Percentiles rank a stretch among this genome's conserved stretches.
Conservation (phyloP, 2,113 vertebrate species). For the Dicaeum eximium region DNA sequence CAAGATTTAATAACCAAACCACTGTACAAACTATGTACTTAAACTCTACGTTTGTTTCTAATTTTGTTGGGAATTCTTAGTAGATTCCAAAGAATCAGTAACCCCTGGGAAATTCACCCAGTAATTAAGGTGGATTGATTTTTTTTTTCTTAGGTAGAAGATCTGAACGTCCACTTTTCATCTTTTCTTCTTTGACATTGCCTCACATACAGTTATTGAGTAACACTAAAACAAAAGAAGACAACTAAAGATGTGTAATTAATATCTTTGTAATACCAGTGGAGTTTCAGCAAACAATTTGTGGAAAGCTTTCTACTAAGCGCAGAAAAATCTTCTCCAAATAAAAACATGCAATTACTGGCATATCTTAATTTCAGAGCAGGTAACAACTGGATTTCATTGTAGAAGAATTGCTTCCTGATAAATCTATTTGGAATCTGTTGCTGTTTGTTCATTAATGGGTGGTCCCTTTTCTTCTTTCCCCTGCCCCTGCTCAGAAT, state of each 20-base stretch:
- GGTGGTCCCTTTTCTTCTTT: background rate
- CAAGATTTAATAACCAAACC: conserved; percentile 81
- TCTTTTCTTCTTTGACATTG: background rate
- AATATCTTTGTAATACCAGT: background rate
- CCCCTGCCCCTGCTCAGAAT: background rate
- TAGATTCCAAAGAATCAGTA: conserved; percentile 70
- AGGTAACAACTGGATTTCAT: background rate
- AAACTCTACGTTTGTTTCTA: conserved; percentile 76
- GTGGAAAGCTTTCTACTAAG: background rate
- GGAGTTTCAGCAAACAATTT: background rate
- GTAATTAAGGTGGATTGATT: conserved; percentile 59
- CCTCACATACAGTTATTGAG: background rate
- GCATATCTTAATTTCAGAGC: background rate
- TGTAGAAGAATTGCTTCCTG: background rate
- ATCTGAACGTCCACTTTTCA: background rate
- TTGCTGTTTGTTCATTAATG: background rate
- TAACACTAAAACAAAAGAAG: background rate
- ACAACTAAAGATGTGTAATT: background rate
- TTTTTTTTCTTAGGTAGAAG: background rate
- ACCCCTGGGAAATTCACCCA: conserved; percentile 58
- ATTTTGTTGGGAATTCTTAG: conserved; percentile 75
- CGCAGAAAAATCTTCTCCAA: background rate
- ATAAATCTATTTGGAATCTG: background rate
- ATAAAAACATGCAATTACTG: background rate
- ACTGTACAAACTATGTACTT: conserved; percentile 76